A percentile compares a stretch with the other conserved stretches of the same genome.
phyloP scores from a whole-genome alignment of 2,797 vertebrate genomes.

The Macropodus opercularis region DNA sequence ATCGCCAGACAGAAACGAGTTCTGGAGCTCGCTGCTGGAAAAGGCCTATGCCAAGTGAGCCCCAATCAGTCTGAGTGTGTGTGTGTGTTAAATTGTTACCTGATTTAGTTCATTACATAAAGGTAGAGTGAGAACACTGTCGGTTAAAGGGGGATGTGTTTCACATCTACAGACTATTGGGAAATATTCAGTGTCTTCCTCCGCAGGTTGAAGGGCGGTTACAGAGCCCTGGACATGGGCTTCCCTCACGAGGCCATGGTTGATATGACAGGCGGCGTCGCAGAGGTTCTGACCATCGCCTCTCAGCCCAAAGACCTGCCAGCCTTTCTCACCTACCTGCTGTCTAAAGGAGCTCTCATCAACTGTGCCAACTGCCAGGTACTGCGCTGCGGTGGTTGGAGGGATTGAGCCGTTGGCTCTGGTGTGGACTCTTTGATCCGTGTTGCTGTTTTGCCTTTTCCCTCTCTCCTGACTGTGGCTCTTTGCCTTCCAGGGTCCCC shows the following conservation, averaged over 20 bases:
- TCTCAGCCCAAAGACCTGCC: conserved; percentile 55
- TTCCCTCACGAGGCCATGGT: conserved; percentile 85
- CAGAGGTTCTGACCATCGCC: conserved; percentile 66
- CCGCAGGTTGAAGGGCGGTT: conserved; percentile 83
- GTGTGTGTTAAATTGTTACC: no score
- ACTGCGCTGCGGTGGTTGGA: neutral
- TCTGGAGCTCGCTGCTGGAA: conserved; percentile 85
- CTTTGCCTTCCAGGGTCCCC: conserved; percentile 64
- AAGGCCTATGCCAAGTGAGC: conserved; percentile 87
- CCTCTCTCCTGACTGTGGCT: conserved; percentile 14
- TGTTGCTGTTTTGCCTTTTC: neutral
- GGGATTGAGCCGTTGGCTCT: no score
- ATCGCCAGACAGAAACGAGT: conserved; percentile 75
- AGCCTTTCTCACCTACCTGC: conserved; percentile 59
- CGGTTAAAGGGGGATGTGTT: no score
- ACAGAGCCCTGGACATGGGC: conserved; percentile 82
- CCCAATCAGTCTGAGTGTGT: neutral
- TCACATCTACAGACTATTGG: no score
- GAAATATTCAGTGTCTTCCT: neutral
- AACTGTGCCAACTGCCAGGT: conserved; percentile 82
- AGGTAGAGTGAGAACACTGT: no score
- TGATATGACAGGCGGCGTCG: conserved; percentile 82
- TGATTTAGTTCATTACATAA: neutral
- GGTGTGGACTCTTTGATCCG: no score
- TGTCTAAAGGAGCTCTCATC: conserved; percentile 79